These are phyloP conservation scores for Lysandra bellargus DNA, from an alignment of 2,888 invertebrate genomes.

Conservation along the genomic window DNA sequence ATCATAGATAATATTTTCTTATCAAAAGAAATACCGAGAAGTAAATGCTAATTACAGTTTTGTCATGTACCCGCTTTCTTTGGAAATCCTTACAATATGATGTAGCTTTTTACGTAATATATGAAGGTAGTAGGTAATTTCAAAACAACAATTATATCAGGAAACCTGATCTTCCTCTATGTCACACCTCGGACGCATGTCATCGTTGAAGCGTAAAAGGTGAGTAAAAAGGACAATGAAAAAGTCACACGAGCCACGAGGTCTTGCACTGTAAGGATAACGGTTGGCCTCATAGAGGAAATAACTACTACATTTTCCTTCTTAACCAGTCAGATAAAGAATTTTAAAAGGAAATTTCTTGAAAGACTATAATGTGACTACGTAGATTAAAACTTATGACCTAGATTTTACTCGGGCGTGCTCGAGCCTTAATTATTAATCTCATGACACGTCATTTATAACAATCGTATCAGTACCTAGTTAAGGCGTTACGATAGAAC, in stretches of 20 bases:
- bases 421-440: too few relatives aligned
- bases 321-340: neutral
- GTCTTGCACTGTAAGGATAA: neutral
- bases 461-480: too few relatives aligned
- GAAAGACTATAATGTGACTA: too few relatives aligned
- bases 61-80: too few relatives aligned
- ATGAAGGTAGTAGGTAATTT: neutral
- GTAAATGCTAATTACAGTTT: too few relatives aligned
- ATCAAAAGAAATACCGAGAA: too few relatives aligned
- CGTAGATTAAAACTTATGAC: too few relatives aligned
- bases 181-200: constrained; percentile 1
- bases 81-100: too few relatives aligned
- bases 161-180: constrained; percentile 7
- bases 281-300: neutral
- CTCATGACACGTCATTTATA: too few relatives aligned
- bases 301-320: neutral
- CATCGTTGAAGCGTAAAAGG: neutral
- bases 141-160: neutral
- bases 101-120: neutral
- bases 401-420: too few relatives aligned
- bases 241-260: neutral
- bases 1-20: too few relatives aligned
- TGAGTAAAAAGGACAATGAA: neutral
- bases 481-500: too few relatives aligned
- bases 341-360: neutral